Percentiles rank a stretch among this genome's conserved stretches.
Conservation (phyloP, 2,797 vertebrate genomes). For the Notolabrus celidotus region DNA sequence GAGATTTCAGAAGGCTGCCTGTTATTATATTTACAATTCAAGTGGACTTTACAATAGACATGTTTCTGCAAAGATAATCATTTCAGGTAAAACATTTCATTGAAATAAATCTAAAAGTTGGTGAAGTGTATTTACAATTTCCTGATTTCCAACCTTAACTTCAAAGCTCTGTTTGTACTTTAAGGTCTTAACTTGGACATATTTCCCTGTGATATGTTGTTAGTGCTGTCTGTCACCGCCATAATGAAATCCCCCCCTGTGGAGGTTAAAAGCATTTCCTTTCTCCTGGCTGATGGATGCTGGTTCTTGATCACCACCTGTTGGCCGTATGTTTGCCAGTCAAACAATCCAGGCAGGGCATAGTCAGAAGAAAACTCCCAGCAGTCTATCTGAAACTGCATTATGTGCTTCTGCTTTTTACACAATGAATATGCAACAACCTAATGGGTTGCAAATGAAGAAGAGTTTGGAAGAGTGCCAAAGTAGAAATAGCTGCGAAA, state of each 20-base stretch:
- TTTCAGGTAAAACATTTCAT: background rate
- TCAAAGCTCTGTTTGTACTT: background rate
- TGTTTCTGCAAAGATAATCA: background rate
- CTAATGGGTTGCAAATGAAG: constrained; percentile 62
- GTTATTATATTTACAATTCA: background rate
- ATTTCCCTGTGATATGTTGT: background rate
- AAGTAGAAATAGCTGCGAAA: constrained; percentile 47
- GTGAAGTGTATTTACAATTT: background rate
- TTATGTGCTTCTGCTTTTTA: constrained; percentile 41
- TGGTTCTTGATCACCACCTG: constrained; percentile 32
- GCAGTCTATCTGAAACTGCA: constrained; percentile 47
- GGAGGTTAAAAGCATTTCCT: constrained; percentile 19
- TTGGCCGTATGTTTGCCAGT: constrained; percentile 7
- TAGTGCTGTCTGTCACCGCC: background rate
- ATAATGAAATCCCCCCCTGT: background rate
- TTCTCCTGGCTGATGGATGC: constrained; percentile 17
- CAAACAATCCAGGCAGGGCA: constrained; percentile 17
- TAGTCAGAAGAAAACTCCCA: constrained; percentile 35
- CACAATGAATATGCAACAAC: constrained; percentile 61
- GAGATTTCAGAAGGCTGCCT: background rate
- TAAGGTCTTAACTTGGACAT: background rate
- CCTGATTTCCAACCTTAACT: background rate
- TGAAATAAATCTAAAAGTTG: too few species aligned
- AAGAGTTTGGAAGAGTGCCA: constrained; percentile 49
- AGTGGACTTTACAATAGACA: background rate